Percentiles rank a stretch among this genome's conserved stretches.
Evolutionary conservation across 2,113 vertebrate genomes (phyloP).

Genomic region (Saccopteryx leptura): DNA sequence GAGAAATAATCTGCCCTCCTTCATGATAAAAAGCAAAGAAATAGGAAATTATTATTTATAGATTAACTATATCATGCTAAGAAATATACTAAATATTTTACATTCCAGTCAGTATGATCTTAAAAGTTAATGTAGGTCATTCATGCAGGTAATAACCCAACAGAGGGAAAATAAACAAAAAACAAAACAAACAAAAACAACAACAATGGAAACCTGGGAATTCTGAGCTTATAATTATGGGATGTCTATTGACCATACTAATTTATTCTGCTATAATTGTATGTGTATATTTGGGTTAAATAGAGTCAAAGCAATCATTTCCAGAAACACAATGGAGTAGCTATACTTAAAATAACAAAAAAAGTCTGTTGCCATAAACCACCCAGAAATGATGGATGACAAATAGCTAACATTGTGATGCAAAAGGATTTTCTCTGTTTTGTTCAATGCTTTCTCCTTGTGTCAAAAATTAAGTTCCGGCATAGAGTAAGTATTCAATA

Average conservation of each 20-base stretch:
- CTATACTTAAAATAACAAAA: neutral
- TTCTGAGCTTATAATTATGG: neutral
- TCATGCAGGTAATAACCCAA: neutral
- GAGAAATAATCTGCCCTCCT: neutral
- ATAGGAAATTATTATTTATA: conserved; percentile 55
- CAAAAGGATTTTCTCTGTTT: neutral
- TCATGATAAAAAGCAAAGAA: neutral
- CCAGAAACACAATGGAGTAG: neutral
- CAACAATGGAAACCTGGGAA: neutral
- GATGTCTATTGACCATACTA: neutral
- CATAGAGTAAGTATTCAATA: neutral
- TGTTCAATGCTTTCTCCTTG: neutral
- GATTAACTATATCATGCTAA: neutral
- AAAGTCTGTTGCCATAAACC: neutral
- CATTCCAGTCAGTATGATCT: conserved; percentile 11
- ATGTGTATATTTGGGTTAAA: neutral
- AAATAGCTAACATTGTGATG: neutral
- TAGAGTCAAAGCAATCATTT: neutral
- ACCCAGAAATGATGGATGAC: neutral
- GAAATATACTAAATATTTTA: conserved; percentile 30
- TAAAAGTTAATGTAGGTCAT: conserved; percentile 15
- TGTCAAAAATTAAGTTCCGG: neutral
- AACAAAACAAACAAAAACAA: rapidly evolving
- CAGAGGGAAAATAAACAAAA: neutral
- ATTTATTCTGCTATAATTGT: neutral